Evolutionary conservation across 1,140 invertebrate genomes (phyloP).

Genomic region (Hesperophylax magnus): DNA sequence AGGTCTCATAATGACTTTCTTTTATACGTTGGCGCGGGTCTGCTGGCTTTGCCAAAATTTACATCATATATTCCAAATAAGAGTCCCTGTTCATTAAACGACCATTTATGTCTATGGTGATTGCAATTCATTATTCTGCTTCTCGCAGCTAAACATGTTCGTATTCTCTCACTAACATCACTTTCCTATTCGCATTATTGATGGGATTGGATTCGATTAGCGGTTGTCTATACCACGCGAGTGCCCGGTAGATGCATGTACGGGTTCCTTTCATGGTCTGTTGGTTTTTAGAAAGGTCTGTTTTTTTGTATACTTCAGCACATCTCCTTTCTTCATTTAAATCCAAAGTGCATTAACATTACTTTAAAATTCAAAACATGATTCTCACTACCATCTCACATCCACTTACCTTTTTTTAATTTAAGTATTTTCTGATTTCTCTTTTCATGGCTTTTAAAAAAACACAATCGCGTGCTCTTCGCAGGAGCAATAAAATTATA

Average conservation of each 20-base stretch:
- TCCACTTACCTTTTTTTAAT: no score
- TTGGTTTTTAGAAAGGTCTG: conserved; percentile 8
- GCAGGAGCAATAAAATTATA: not conserved
- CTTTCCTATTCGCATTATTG: not conserved
- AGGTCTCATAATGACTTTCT: no score
- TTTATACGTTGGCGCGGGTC: no score
- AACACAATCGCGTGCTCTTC: not conserved
- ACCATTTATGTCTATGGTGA: not conserved
- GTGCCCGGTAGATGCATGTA: not conserved
- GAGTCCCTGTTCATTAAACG: not conserved
- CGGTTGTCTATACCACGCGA: not conserved
- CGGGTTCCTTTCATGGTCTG: not conserved
- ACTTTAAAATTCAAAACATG: no score
- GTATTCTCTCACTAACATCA: not conserved
- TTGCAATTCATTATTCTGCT: not conserved
- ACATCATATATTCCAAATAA: not conserved
- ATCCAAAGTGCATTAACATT: no score
- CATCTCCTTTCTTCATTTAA: no score
- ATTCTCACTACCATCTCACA: no score
- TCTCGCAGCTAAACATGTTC: not conserved
- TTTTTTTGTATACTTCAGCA: not conserved
- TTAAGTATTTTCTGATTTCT: not conserved
- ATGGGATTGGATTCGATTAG: not conserved
- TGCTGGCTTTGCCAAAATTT: no score
- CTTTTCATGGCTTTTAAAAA: not conserved